These are phyloP conservation scores for Heliconius himera DNA, from an alignment of 1,140 invertebrate genomes.

Conservation along the genomic window DNA sequence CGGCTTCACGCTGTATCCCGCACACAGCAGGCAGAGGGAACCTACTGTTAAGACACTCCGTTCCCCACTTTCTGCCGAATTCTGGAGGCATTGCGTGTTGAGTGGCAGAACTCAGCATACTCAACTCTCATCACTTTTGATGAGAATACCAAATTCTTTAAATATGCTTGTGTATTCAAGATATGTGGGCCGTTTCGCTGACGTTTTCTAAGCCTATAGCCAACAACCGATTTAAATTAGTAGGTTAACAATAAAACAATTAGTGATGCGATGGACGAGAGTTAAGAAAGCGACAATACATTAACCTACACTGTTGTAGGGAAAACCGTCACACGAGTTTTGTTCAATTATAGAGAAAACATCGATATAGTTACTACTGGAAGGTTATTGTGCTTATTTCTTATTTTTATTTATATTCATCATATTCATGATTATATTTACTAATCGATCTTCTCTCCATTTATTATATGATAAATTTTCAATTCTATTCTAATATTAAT, in stretches of 20 bases:
- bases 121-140: neutral
- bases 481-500: no score
- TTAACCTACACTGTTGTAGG: conserved; percentile 76
- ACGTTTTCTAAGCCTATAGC: conserved; percentile 64
- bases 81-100: no score
- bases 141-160: neutral
- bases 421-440: no score
- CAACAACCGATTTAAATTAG: conserved; percentile 72
- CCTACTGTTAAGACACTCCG: no score
- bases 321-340: conserved; percentile 77
- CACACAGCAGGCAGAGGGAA: no score
- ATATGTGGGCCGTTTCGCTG: conserved; percentile 23
- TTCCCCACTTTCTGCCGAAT: no score
- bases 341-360: conserved; percentile 71
- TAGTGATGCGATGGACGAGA: conserved; percentile 70
- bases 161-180: neutral
- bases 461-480: no score
- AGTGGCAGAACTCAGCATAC: no score
- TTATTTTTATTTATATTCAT: no score
- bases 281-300: conserved; percentile 77
- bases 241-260: conserved; percentile 76
- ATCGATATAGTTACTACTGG: conserved; percentile 36
- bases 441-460: no score
- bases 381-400: neutral
- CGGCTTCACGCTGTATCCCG: no score